phyloP scores from a whole-genome alignment of 2,888 invertebrate genomes.

The Caenorhabditis doughertyi region DNA sequence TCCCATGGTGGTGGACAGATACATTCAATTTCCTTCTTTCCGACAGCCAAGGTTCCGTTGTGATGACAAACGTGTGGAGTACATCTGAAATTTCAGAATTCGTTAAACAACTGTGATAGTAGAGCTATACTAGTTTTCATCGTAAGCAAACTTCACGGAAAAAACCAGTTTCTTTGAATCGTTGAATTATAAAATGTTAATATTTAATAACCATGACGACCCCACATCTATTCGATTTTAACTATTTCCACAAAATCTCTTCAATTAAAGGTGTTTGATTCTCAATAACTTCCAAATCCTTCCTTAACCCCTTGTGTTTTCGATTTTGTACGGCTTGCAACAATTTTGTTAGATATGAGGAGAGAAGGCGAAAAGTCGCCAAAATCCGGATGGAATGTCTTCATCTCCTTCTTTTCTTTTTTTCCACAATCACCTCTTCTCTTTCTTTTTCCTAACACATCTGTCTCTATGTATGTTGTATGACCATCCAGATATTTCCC shows the following conservation, averaged over 20 bases:
- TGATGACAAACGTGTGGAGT: constrained; percentile 78
- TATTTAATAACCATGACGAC: too few relatives aligned
- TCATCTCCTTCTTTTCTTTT: background rate
- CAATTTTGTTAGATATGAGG: background rate
- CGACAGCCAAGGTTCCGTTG: constrained; percentile 79
- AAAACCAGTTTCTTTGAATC: too few relatives aligned
- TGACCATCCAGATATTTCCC: constrained; percentile 35
- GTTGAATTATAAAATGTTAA: too few relatives aligned
- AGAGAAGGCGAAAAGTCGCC: constrained; percentile 11
- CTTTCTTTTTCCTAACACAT: background rate
- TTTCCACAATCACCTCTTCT: constrained; percentile 20
- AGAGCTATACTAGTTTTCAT: too few relatives aligned
- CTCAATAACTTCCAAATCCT: background rate
- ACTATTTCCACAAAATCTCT: background rate
- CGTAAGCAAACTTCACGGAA: too few relatives aligned
- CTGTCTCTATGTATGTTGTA: constrained; percentile 31
- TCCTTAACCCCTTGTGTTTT: background rate
- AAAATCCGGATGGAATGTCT: constrained; percentile 28
- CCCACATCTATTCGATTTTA: too few relatives aligned
- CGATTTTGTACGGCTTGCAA: background rate
- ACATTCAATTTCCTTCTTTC: constrained; percentile 78
- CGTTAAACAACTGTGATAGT: too few relatives aligned
- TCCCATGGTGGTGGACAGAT: constrained; percentile 81
- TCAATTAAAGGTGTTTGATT: too few relatives aligned
- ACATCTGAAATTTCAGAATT: constrained; percentile 72